These are phyloP conservation scores for Eidolon helvum DNA, from an alignment of 2,113 vertebrate species.

Conservation along the genomic window DNA sequence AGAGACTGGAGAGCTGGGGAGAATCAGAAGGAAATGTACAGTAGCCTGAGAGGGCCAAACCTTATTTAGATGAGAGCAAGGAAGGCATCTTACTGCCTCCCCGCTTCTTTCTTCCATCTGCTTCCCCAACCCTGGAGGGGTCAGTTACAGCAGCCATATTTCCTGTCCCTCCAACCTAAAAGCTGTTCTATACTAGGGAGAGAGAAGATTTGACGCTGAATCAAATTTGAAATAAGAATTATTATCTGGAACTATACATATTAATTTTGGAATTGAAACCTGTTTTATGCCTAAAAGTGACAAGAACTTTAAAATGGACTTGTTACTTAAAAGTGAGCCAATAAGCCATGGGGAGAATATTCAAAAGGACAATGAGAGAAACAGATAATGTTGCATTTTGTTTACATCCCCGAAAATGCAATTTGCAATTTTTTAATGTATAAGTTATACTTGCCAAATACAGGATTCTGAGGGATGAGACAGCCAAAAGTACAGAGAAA, in stretches of 20 bases:
- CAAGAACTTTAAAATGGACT: neutral
- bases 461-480: neutral
- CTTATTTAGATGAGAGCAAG: neutral
- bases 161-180: neutral
- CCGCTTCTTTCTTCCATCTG: no score
- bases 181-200: neutral
- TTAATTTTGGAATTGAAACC: neutral
- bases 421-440: neutral
- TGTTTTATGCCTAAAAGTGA: neutral
- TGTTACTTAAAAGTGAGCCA: neutral
- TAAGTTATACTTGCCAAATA: neutral
- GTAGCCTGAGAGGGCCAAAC: neutral
- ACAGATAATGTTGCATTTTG: neutral
- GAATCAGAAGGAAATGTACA: neutral
- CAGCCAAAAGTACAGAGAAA: neutral
- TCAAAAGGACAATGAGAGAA: neutral
- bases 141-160: neutral
- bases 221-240: neutral
- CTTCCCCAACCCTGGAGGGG: neutral
- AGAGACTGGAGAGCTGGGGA: neutral
- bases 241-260: neutral
- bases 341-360: neutral
- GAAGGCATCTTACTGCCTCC: neutral
- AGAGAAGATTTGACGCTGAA: neutral
- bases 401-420: neutral